Percentiles rank a stretch among this genome's conserved stretches.
Evolutionary conservation across 2,888 invertebrate genomes (phyloP).

Genomic region (Andrena bucephala): DNA sequence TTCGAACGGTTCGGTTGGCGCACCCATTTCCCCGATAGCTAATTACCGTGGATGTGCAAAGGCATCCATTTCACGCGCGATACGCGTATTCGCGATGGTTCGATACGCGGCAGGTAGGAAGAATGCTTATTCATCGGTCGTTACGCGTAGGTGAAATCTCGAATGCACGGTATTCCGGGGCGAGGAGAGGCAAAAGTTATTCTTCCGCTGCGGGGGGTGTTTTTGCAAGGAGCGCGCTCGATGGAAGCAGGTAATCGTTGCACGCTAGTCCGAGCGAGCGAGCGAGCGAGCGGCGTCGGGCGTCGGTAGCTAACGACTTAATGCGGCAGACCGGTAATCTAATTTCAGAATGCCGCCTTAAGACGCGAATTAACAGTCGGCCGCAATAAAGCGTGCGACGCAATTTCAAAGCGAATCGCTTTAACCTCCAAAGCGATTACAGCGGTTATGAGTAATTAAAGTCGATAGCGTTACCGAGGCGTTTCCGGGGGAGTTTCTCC

Average conservation of each 20-base stretch:
- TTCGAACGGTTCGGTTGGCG: slow-evolving; percentile 59
- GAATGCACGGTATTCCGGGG: background rate
- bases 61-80: slow-evolving; percentile 50
- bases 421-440: slow-evolving; percentile 60
- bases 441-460: slow-evolving; percentile 55
- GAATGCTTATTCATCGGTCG: background rate
- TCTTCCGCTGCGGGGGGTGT: too few relatives aligned
- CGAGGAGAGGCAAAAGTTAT: background rate
- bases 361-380: slow-evolving; percentile 64
- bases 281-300: background rate
- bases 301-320: slow-evolving; percentile 42
- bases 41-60: slow-evolving; percentile 65
- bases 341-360: slow-evolving; percentile 56
- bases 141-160: background rate
- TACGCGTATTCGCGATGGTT: slow-evolving; percentile 33
- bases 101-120: slow-evolving; percentile 37
- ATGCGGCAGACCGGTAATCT: slow-evolving; percentile 57
- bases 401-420: slow-evolving; percentile 57
- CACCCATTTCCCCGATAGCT: slow-evolving; percentile 61
- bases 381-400: slow-evolving; percentile 56
- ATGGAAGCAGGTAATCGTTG: slow-evolving; percentile 24
- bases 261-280: slow-evolving; percentile 32
- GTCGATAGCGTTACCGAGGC: slow-evolving; percentile 44
- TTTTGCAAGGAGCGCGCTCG: too few relatives aligned
- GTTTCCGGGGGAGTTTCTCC: background rate